These are phyloP conservation scores for Oxyruncus cristatus DNA, from an alignment of 2,113 vertebrate species.

Conservation along the genomic window DNA sequence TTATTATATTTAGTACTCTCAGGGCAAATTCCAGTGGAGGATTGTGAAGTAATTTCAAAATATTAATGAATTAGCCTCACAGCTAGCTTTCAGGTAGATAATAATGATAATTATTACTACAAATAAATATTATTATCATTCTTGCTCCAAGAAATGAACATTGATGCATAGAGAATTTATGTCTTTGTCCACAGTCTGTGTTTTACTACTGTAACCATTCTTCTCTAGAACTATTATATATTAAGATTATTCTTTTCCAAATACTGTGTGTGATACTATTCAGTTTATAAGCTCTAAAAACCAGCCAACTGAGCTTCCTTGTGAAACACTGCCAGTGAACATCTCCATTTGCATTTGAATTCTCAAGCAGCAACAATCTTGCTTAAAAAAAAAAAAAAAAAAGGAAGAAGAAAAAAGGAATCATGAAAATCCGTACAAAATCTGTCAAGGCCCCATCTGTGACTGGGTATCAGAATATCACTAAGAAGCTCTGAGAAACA, in stretches of 20 bases:
- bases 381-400: background rate
- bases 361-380: background rate
- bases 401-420: background rate
- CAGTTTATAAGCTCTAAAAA: background rate
- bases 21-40: background rate
- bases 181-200: background rate
- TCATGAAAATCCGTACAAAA: slow-evolving; percentile 36
- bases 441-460: slow-evolving; percentile 51
- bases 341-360: slow-evolving; percentile 36
- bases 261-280: background rate
- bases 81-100: slow-evolving; percentile 31
- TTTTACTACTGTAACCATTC: background rate
- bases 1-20: background rate
- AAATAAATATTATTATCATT: slow-evolving; percentile 4
- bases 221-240: background rate
- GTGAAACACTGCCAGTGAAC: background rate
- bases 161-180: background rate
- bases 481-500: slow-evolving; percentile 32
- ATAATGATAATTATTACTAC: slow-evolving; percentile 1
- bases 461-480: slow-evolving; percentile 14
- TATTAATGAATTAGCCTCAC: slow-evolving; percentile 30
- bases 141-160: background rate
- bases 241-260: background rate
- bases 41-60: slow-evolving; percentile 38
- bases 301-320: background rate